A percentile compares a stretch with the other conserved stretches of the same genome.
These are phyloP conservation scores for Ephydatia muelleri DNA, from an alignment of 37 sponge, comb jelly and placozoan species.

Conservation along the genomic window DNA sequence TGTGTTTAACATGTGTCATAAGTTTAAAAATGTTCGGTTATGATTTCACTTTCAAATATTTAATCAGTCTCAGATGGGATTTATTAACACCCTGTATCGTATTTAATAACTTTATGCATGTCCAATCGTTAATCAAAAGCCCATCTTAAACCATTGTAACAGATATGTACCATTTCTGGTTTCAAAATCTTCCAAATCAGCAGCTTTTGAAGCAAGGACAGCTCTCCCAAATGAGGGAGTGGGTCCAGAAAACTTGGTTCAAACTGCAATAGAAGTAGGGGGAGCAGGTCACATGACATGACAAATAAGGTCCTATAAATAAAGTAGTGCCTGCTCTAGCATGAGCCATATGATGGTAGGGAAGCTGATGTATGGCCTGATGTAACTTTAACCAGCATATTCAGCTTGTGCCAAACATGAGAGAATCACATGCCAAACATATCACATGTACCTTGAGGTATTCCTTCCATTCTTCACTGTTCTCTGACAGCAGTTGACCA, in stretches of 20 bases:
- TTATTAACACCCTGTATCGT: too few species aligned
- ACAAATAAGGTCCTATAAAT: background rate
- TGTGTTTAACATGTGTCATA: slow-evolving; percentile 18
- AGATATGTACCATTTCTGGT: slow-evolving; percentile 50
- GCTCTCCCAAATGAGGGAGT: background rate
- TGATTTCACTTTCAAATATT: background rate
- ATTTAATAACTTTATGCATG: background rate
- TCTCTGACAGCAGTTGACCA: background rate
- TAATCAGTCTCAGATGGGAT: background rate
- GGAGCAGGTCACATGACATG: background rate
- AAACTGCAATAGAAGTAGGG: slow-evolving; percentile 10
- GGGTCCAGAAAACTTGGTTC: slow-evolving; percentile 17
- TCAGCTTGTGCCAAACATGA: too few species aligned
- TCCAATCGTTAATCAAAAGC: background rate
- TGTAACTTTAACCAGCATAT: too few species aligned
- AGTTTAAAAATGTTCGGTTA: slow-evolving; percentile 1
- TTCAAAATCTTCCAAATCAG: slow-evolving; percentile 46
- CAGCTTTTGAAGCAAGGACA: slow-evolving; percentile 40
- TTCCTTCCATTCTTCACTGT: slow-evolving; percentile 56
- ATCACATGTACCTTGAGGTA: slow-evolving; percentile 30
- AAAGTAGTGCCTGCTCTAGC: background rate
- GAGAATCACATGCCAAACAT: background rate
- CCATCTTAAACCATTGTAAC: too few species aligned
- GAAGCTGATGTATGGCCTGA: too few species aligned
- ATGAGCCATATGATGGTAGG: too few species aligned